These are phyloP conservation scores for Anolis carolinensis DNA, from an alignment of 2,113 vertebrate genomes.

Conservation along the genomic window DNA sequence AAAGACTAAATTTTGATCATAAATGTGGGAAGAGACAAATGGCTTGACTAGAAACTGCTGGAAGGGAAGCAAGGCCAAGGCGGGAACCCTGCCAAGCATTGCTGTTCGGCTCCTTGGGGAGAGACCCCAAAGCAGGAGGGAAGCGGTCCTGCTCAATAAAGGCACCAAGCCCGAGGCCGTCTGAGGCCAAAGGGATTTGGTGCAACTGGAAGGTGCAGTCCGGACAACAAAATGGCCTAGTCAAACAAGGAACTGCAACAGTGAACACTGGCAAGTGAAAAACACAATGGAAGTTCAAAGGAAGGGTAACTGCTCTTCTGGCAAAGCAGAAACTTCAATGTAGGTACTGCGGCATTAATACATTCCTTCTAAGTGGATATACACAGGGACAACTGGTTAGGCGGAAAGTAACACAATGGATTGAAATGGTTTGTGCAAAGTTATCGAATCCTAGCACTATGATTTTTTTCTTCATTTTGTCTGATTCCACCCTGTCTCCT, in stretches of 20 bases:
- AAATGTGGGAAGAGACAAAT: constrained; percentile 59
- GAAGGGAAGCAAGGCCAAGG: constrained; percentile 15
- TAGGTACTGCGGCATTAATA: constrained; percentile 50
- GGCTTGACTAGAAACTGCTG: constrained; percentile 46
- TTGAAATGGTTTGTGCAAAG: constrained; percentile 76
- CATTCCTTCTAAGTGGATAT: constrained; percentile 58
- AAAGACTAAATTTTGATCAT: constrained; percentile 75
- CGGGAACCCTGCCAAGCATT: constrained; percentile 17
- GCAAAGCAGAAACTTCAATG: constrained; percentile 47
- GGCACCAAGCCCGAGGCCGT: constrained; percentile 10
- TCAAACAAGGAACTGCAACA: constrained; percentile 56
- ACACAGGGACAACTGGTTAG: constrained; percentile 68
- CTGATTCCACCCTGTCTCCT: constrained; percentile 49
- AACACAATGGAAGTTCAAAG: constrained; percentile 46
- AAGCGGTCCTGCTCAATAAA: constrained; percentile 29
- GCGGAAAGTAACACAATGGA: constrained; percentile 50
- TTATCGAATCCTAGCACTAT: constrained; percentile 41
- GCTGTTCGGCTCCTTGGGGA: background rate
- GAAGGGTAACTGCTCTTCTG: constrained; percentile 49
- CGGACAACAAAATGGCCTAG: constrained; percentile 55
- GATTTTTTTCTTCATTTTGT: constrained; percentile 49
- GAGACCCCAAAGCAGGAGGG: background rate
- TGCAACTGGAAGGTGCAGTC: background rate
- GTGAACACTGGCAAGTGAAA: constrained; percentile 62
- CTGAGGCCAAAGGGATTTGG: constrained; percentile 10